phyloP scores from a whole-genome alignment of 53 echinoderm and acorn worm genomes.

The Holothuria leucospilota region DNA sequence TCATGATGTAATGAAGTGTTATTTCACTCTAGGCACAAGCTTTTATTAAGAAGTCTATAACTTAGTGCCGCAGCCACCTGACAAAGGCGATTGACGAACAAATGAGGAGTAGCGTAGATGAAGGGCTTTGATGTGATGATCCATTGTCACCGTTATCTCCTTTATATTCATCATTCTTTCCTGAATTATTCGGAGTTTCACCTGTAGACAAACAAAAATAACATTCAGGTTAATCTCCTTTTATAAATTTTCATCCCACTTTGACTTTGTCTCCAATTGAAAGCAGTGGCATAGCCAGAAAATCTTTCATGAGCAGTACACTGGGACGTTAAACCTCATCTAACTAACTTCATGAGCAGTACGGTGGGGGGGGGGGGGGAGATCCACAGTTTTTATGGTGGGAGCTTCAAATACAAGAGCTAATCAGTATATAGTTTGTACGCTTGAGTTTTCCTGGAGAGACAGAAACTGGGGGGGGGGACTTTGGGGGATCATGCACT shows the following conservation, averaged over 20 bases:
- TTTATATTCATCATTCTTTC: slow-evolving; percentile 5
- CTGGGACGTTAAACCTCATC: too few relatives aligned
- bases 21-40: slow-evolving; percentile 22
- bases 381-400: too few relatives aligned
- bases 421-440: too few relatives aligned
- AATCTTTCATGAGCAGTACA: neutral
- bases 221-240: neutral
- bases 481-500: too few relatives aligned
- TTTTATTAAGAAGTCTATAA: neutral
- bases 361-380: too few relatives aligned
- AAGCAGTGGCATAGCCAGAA: too few relatives aligned
- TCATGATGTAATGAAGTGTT: too few relatives aligned
- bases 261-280: too few relatives aligned
- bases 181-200: neutral
- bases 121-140: slow-evolving; percentile 14
- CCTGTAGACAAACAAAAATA: neutral
- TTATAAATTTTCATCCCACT: neutral
- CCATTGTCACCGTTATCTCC: neutral
- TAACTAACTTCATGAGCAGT: neutral
- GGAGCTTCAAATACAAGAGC: too few relatives aligned
- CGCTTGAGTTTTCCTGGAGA: too few relatives aligned
- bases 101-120: slow-evolving; percentile 18
- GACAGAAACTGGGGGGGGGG: too few relatives aligned
- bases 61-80: slow-evolving; percentile 16
- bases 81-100: slow-evolving; percentile 24